Conservation (phyloP, 2,113 vertebrate genomes). For the Pangasianodon gigas region DNA sequence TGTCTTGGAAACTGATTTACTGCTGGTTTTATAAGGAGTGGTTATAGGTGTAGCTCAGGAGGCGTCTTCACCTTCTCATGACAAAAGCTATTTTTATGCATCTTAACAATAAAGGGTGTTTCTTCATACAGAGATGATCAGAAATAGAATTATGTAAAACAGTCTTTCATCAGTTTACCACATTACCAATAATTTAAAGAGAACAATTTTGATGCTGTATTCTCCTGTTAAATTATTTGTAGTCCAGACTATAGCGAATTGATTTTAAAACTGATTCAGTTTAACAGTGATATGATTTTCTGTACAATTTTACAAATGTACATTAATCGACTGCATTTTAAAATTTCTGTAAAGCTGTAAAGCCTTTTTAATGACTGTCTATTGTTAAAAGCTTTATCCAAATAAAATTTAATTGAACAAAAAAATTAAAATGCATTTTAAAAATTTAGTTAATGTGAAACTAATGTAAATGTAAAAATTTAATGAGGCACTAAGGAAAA, state of each 20-base stretch:
- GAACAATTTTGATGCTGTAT: neutral
- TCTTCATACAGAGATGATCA: neutral
- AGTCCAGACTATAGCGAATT: neutral
- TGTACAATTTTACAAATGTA: neutral
- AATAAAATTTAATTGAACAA: no score
- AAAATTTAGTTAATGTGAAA: no score
- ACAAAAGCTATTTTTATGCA: neutral
- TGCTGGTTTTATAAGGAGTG: neutral
- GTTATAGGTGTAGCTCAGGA: neutral
- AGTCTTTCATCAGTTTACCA: neutral
- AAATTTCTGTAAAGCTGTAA: no score
- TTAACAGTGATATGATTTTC: neutral
- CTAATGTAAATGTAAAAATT: no score
- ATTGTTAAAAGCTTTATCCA: no score
- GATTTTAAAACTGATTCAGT: neutral
- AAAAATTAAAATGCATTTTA: no score
- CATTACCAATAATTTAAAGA: neutral
- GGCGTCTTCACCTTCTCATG: neutral
- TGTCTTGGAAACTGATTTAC: neutral
- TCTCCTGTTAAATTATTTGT: neutral
- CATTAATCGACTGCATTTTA: neutral
- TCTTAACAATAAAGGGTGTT: neutral
- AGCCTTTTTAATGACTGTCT: no score
- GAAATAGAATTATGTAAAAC: neutral
- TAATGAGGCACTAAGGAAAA: no score